Evolutionary conservation across 2,113 vertebrate species (phyloP).

Genomic region (Galeopterus variegatus): DNA sequence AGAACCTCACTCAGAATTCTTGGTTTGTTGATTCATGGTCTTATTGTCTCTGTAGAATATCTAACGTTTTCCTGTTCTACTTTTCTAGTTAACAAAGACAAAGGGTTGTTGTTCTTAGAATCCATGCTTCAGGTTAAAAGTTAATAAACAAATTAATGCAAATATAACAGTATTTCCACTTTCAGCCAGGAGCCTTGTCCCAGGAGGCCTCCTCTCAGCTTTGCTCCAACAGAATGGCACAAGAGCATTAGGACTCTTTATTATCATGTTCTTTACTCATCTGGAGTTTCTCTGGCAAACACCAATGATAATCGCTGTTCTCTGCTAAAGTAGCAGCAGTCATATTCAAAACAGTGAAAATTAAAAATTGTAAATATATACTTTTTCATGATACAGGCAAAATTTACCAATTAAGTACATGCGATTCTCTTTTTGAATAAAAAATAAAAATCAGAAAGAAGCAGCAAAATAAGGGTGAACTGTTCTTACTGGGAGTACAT

Average conservation of each 20-base stretch:
- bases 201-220: not conserved
- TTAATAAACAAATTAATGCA: not conserved
- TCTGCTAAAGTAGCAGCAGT: not conserved
- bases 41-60: not conserved
- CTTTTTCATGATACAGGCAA: not conserved
- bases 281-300: not conserved
- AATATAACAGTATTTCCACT: not conserved
- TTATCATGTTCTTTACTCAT: not conserved
- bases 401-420: not conserved
- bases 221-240: not conserved
- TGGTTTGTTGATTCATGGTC: not conserved
- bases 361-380: not conserved
- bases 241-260: not conserved
- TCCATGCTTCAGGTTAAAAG: constrained; percentile 55
- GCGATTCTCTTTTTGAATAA: not conserved
- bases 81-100: not conserved
- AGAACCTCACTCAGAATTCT: not conserved
- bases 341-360: not conserved
- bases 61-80: not conserved
- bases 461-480: not conserved
- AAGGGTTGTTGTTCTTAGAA: not conserved
- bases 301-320: not conserved
- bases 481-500: not conserved
- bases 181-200: not conserved
- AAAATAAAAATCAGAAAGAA: not conserved